Base-by-base conservation (phyloP, 1,140 invertebrate species). In the Caenorhabditis tropicalis region DNA sequence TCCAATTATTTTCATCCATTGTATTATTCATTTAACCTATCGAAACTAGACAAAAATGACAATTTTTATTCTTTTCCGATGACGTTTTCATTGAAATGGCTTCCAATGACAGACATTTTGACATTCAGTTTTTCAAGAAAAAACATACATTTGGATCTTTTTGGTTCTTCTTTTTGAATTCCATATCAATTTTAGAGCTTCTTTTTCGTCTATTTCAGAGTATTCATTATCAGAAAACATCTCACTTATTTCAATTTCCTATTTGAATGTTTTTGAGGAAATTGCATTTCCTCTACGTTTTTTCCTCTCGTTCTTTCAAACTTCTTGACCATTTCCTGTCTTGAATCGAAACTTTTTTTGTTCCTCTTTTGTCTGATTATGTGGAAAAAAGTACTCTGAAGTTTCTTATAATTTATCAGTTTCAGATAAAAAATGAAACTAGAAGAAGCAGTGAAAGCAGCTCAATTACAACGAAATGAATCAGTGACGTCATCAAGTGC, bases 371-470 rank as follows among this genome's bases (percentile, higher is more conserved):
- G n/a, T n/a, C n/a, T n/a, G n/a, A n/a, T n/a, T n/a, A n/a, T n/a
- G n/a, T n/a, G n/a, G n/a, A n/a, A n/a, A n/a, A n/a, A n/a, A n/a
- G n/a, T n/a, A n/a, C n/a, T n/a, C n/a, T n/a, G n/a, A n/a, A n/a
- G n/a, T n/a, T n/a, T n/a, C n/a, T n/a, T n/a, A 51, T 1, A 51
- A n/a, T 51, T 51, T 51, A 12, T n/a, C 19, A 6, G 16, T 51
- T 51, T 51, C n/a, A n/a, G 49, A n/a, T 24, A 56, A 6, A 74
- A 43, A 46, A 74, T 74, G 65, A 74, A 74, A 43, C n/a, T 74
- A 19, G 65, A 74, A 24, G 65, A 74, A 46, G 65, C 65, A 19
- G 65, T 74, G 15, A 74, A 74, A 27, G 58, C 31, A 19, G 36
- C 65, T 10, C 65, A 43, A 43, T 10, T 39, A 1, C 65, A 39